These are phyloP conservation scores for Campylomormyrus tamandua DNA, from an alignment of 2,113 vertebrate species.

Conservation along the genomic window DNA sequence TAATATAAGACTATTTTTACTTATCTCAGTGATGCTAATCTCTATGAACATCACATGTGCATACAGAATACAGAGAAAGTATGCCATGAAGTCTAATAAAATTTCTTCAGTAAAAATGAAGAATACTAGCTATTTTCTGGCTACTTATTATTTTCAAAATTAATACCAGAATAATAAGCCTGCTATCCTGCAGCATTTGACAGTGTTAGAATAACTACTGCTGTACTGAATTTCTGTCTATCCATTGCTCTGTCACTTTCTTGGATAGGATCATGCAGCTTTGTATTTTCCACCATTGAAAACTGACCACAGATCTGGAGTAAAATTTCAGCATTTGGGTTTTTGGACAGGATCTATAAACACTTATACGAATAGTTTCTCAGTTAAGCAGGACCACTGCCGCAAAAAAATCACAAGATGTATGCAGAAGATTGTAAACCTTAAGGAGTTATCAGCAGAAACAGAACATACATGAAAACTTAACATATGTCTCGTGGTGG, in stretches of 20 bases:
- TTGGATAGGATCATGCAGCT: neutral
- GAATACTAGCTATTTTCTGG: neutral
- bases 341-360: neutral
- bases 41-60: neutral
- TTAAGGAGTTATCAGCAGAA: neutral
- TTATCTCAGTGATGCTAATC: neutral
- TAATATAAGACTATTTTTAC: neutral
- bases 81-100: neutral
- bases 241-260: neutral
- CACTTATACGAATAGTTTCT: neutral
- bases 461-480: neutral
- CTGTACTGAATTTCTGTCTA: neutral
- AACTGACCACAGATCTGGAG: neutral
- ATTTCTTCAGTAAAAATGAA: neutral
- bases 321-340: neutral
- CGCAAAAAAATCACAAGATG: neutral
- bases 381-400: neutral
- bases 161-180: neutral
- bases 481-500: neutral
- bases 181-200: neutral
- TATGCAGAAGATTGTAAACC: neutral
- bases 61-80: neutral
- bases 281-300: neutral
- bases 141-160: neutral
- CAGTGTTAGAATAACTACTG: neutral